Evolutionary conservation across 2,888 invertebrate genomes (phyloP).

Genomic region (Heliconius cydno): DNA sequence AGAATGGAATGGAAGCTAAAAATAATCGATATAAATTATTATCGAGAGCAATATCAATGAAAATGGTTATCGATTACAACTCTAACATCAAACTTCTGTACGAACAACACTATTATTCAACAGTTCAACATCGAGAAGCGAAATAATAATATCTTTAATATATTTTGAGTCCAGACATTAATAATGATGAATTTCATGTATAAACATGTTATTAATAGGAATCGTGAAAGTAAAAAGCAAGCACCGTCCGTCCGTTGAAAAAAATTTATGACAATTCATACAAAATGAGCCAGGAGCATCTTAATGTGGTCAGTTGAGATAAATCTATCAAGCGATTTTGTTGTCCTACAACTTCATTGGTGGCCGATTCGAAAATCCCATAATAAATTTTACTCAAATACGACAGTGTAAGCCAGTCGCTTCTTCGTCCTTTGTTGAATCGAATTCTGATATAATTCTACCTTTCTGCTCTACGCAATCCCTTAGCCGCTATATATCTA

Average conservation of each 20-base stretch:
- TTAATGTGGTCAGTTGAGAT: constrained; percentile 82
- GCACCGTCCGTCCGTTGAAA: constrained; percentile 49
- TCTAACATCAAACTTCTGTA: constrained; percentile 26
- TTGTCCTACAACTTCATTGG: constrained; percentile 84
- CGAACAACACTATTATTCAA: constrained; percentile 39
- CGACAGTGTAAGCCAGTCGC: constrained; percentile 83
- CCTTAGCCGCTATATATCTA: constrained; percentile 22
- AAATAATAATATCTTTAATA: constrained; percentile 40
- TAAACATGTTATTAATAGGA: constrained; percentile 44
- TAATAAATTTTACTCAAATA: constrained; percentile 83
- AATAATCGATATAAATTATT: not conserved
- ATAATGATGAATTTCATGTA: constrained; percentile 47
- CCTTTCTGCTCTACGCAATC: constrained; percentile 20
- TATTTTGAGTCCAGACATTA: constrained; percentile 39
- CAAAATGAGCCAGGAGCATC: constrained; percentile 77
- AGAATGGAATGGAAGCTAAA: not conserved
- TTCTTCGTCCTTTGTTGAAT: constrained; percentile 79
- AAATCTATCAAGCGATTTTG: constrained; percentile 84
- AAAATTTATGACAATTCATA: constrained; percentile 76
- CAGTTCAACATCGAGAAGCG: constrained; percentile 35
- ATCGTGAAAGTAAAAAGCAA: constrained; percentile 44
- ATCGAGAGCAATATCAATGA: not conserved
- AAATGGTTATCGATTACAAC: constrained; percentile 9
- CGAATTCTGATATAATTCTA: constrained; percentile 69
- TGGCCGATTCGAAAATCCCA: constrained; percentile 84